Evolutionary conservation across 2,888 invertebrate species (phyloP), one percentile per base, ranked within the genome.

Genomic region (Heliconius ismenius): DNA sequence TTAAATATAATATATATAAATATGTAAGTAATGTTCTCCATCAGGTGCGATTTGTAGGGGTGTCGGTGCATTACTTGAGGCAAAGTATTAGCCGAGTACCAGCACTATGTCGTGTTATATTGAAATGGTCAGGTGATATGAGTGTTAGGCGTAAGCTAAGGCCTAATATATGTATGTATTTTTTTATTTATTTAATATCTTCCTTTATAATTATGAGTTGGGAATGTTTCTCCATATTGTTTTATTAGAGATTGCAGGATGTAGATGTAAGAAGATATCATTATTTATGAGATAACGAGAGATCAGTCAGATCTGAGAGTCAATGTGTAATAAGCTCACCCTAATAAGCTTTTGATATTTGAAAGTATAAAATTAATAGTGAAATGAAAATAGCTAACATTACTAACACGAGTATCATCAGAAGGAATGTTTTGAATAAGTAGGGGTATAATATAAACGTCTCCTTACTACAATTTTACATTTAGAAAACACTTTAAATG

Each of bases 31-130:
- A 39, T 62, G 28, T 63, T 39, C 32, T 62, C 24, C 39, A 54
- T 69, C 65, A 65, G 72, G 76, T 76, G 76, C 74, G 39, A 70
- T 36, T 58, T 70, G 80, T 80, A 77, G 75, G 74, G 68, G 76
- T 76, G 54, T 54, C 54, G 21, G 80, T 80, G 78, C 77, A 64
- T 75, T 72, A 70, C 58, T 79, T 78, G 77, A 72, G 77, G 77
- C 79, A 76, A 36, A 60, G 73, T 80, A 74, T 72, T 76, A 75
- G 75, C 75, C 54, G 65, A 75, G 69, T 73, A 76, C 68, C 78
- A 79, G 79, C 77, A 74, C 75, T 75, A 80, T 75, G 69, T 74
- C 75, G 70, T 78, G 69, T 75, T 60, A 62, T 39, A 60, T 75
- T 75, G 70, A 65, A 65, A 78, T 78, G 77, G 68, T 70, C 60